Percentiles rank a stretch among this genome's conserved stretches.
Conservation (phyloP, 2,888 invertebrate species). For the Eremobia ochroleuca region DNA sequence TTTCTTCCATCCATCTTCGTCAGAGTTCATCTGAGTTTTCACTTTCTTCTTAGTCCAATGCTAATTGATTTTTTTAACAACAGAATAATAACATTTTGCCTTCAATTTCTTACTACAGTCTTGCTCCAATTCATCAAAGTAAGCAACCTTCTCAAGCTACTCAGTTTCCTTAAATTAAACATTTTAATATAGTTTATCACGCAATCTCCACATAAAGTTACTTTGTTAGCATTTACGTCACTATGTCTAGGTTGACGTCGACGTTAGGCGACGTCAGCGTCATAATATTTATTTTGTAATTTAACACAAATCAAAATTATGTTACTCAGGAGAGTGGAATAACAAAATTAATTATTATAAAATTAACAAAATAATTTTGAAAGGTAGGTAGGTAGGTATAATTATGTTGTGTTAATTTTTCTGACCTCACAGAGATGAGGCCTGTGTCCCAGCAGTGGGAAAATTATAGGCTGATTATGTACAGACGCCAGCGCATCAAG, state of each 20-base stretch:
- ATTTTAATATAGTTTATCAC: conserved; percentile 38
- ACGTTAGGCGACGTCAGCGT: conserved; percentile 10
- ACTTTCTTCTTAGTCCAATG: background rate
- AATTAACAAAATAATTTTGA: background rate
- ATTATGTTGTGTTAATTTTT: too few species aligned
- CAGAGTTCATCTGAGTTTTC: background rate
- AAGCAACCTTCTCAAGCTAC: background rate
- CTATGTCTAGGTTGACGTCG: conserved; percentile 24
- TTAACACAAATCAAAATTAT: conserved; percentile 13
- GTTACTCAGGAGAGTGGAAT: conserved; percentile 4
- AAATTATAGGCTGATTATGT: too few species aligned
- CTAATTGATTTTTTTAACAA: conserved; percentile 3
- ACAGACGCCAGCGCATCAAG: too few species aligned
- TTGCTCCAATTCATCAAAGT: conserved; percentile 12
- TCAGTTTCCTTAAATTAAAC: conserved; percentile 23
- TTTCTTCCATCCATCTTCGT: conserved; percentile 7
- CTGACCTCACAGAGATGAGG: too few species aligned
- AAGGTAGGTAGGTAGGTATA: background rate
- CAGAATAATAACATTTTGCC: background rate
- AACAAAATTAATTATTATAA: background rate
- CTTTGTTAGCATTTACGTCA: conserved; percentile 46
- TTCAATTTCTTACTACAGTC: background rate
- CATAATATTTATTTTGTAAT: conserved; percentile 47
- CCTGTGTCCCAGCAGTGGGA: too few species aligned
- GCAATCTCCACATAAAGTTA: conserved; percentile 37